Evolutionary conservation across 1,140 invertebrate genomes (phyloP), one percentile per base, ranked within the genome.

Genomic region (Colletes latitarsis): DNA sequence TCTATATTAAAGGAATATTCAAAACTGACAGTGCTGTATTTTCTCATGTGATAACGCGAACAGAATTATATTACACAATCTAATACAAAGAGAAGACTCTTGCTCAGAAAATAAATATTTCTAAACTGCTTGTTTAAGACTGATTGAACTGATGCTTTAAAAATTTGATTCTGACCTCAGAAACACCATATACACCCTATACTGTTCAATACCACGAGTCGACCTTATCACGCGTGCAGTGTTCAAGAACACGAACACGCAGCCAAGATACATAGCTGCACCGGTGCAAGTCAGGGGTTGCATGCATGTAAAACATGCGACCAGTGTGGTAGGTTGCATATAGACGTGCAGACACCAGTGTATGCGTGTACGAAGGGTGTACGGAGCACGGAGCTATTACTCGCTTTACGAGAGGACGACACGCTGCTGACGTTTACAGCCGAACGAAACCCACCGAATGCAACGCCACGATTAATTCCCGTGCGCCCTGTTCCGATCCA

Each of bases 361-460:
- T 19, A 30, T 14, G 19, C 30, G 39, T 66, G 62, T 60, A 55
- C 68, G 49, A 63, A 62, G 64, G 55, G 49, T 77, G 53, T 46
- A 69, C 74, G 67, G 30, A 69, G 64, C 58, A 71, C 58, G 63
- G 63, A 57, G 78, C 60, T 75, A 78, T 86, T 86, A 78, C 64
- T 71, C 81, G 84, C 21, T 83, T 86, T 86, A 86, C 82, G 82
- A 86, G 82, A 66, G 21, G 69, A n/a, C 46, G 68, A 74, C 60
- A 66, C 66, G 58, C n/a, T 57, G 60, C 73, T 70, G 84, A 86
- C 81, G 73, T 83, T 86, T 86, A 87, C 77, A 73, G 75, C 12
- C 85, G 69, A 83, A 72, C 84, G 67, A 83, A 83, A 83, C 66
- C 68, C n/a, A 49, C 17, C 72, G 72, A 81, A 81, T 62, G 84